Evolutionary conservation across 2,797 vertebrate species (phyloP), one percentile per base, ranked within the genome.

Genomic region (Muraenolepis orangiensis): DNA sequence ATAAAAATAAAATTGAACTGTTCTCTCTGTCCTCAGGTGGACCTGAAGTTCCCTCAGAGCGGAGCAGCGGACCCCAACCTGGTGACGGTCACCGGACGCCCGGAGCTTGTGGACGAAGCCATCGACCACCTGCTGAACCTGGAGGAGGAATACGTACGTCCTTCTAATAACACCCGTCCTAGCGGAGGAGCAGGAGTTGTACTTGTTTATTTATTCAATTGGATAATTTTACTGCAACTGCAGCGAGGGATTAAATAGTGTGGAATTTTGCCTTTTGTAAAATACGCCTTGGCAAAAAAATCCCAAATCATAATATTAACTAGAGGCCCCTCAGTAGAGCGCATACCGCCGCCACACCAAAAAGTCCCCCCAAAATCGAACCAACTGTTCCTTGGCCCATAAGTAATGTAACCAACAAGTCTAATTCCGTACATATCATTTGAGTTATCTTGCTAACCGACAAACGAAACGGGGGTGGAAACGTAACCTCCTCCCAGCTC

Each of bases 91-190:
- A 98, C 93, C 0, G 98, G 98, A 46, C 97, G 96, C 71, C 97
- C 98, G 2, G 98, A 99, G 88, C 95, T 96, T 0, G 98, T 99
- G 84, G 98, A 99, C 86, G 98, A 99, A 92, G 98, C 98, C 88
- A 97, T 99, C 0, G 98, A 99, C 91, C 97, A 99, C 87, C 96
- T 99, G 82, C 93, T 99, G 57, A 99, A 99, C 87, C 90, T 99
- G 78, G 98, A 99, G 81, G 98, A 99, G 81, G 98, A 99, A 95
- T 99, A 95, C 6, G 98, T 99, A 93, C 94, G 97, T 85, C 16
- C 46, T 16, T n/a, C n/a, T n/a, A n/a, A n/a, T n/a, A n/a, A n/a
- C n/a, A n/a, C n/a, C n/a, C n/a, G n/a, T n/a, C n/a, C n/a, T n/a
- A n/a, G n/a, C n/a, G n/a, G n/a, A n/a, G n/a, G 14, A 6, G 64